Conservation (phyloP, 2,888 invertebrate genomes). For the Smittia aterrima region DNA sequence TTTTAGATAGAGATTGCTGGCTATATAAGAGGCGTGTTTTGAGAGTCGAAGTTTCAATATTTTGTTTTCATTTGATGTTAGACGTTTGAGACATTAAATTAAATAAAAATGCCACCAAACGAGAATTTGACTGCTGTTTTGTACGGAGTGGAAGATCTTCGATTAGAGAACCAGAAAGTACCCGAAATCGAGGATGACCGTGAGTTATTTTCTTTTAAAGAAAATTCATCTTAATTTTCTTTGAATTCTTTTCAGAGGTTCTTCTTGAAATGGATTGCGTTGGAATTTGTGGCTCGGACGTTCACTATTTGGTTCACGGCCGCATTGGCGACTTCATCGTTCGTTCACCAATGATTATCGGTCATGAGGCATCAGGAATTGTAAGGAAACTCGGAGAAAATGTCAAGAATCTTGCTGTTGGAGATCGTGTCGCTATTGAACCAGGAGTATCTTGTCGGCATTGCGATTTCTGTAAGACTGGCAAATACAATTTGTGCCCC, state of each 20-base stretch:
- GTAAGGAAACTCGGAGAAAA: slow-evolving; percentile 71
- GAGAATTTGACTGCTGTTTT: slow-evolving; percentile 76
- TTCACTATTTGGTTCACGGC: slow-evolving; percentile 86
- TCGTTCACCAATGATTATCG: slow-evolving; percentile 87
- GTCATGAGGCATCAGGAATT: slow-evolving; percentile 87
- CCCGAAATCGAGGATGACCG: slow-evolving; percentile 75
- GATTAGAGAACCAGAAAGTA: slow-evolving; percentile 73
- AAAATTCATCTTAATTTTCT: too few species aligned
- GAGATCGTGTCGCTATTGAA: slow-evolving; percentile 92
- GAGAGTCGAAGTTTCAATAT: too few species aligned
- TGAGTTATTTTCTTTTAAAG: slow-evolving; percentile 54
- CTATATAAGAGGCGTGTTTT: too few species aligned
- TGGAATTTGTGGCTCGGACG: slow-evolving; percentile 97
- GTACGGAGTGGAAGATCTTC: slow-evolving; percentile 69
- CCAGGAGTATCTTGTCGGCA: slow-evolving; percentile 86
- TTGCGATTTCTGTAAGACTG: slow-evolving; percentile 80
- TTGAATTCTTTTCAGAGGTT: slow-evolving; percentile 64
- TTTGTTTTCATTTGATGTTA: too few species aligned
- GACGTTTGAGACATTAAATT: too few species aligned
- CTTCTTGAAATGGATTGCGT: slow-evolving; percentile 85
- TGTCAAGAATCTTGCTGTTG: slow-evolving; percentile 68
- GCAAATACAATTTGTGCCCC: slow-evolving; percentile 86
- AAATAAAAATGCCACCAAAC: slow-evolving; percentile 49
- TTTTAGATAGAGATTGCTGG: too few species aligned
- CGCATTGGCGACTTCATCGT: slow-evolving; percentile 84